A percentile compares a stretch with the other conserved stretches of the same genome.
These are phyloP conservation scores for Dryocosmus kuriphilus DNA, from an alignment of 2,888 invertebrate species.

Conservation along the genomic window DNA sequence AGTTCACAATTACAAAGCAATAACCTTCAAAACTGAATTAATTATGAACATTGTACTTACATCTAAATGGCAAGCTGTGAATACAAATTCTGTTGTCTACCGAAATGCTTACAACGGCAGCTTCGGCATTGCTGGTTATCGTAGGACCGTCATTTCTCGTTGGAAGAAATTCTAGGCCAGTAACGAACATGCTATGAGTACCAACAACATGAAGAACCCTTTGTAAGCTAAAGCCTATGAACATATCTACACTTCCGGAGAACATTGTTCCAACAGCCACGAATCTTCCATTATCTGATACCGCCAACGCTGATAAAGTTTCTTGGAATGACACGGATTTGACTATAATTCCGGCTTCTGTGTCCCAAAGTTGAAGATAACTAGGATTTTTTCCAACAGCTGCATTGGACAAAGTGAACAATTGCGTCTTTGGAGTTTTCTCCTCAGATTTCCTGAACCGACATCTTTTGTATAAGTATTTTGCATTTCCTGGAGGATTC, in stretches of 20 bases:
- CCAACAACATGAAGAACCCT: slow-evolving; percentile 89
- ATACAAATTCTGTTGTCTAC: slow-evolving; percentile 96
- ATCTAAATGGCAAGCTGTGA: slow-evolving; percentile 89
- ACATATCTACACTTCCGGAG: slow-evolving; percentile 93
- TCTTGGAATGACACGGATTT: slow-evolving; percentile 82
- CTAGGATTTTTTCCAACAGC: slow-evolving; percentile 86
- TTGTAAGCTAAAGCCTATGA: slow-evolving; percentile 95
- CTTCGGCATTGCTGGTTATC: slow-evolving; percentile 87
- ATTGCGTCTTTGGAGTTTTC: slow-evolving; percentile 82
- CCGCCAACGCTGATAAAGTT: slow-evolving; percentile 90
- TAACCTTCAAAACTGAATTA: slow-evolving; percentile 26
- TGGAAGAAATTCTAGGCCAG: slow-evolving; percentile 95
- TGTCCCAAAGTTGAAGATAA: slow-evolving; percentile 89
- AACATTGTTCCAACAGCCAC: slow-evolving; percentile 96
- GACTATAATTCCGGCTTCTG: slow-evolving; percentile 81
- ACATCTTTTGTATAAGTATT: slow-evolving; percentile 91
- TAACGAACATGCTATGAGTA: slow-evolving; percentile 98
- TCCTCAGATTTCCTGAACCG: slow-evolving; percentile 81
- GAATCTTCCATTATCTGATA: slow-evolving; percentile 94
- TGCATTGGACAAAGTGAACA: slow-evolving; percentile 91
- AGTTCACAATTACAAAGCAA: no score
- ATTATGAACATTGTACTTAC: slow-evolving; percentile 79
- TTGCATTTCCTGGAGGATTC: slow-evolving; percentile 84
- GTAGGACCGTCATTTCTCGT: slow-evolving; percentile 84
- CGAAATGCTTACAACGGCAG: slow-evolving; percentile 95